Base-by-base conservation (phyloP, 2,113 vertebrate genomes). In the Megaceryle maxima region DNA sequence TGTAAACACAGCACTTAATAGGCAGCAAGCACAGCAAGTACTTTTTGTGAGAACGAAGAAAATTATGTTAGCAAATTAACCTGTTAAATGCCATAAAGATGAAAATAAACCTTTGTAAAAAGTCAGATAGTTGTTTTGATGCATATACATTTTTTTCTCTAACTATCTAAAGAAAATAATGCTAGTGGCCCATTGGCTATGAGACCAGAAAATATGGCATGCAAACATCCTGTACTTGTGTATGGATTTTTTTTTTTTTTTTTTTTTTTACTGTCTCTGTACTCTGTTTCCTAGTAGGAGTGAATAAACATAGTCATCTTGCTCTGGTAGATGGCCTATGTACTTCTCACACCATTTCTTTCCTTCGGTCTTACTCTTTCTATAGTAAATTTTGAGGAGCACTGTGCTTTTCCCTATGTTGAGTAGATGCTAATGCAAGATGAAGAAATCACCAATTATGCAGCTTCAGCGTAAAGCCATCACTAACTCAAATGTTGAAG, bases 361-460 rank as follows among this genome's bases (percentile, higher is more conserved):
- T 37, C 2, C 57, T 48, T n/a, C 16, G 84, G 51, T 92, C 83
- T 83, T 91, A 74, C 57, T 83, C 8, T 82, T 79, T 51, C 33
- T 43, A 2, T 8, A 11, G 21, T n/a, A 74, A 80, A 76, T 53
- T 68, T 51, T 66, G 57, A 70, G 39, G 72, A 82, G 87, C 41
- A 89, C 3, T 41, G 7, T 62, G 22, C 29, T 83, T 74, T 72
- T 66, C 37, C 55, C 10, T 51, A 8, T 46, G 31, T 59, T 35
- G 69, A 94, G 26, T 51, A 87, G 69, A n/a, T 60, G 9, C 13
- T 82, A 87, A 77, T 50, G 55, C 16, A 48, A 88, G 21, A 62
- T 59, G 48, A 87, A 88, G 21, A 88, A 96, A 95, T 39, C 21
- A 91, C 75, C 60, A 31, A 92, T 68, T 89, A 94, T 63, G 31